These are phyloP conservation scores for Bradypus variegatus DNA, from an alignment of 2,797 vertebrate species.

Conservation along the genomic window DNA sequence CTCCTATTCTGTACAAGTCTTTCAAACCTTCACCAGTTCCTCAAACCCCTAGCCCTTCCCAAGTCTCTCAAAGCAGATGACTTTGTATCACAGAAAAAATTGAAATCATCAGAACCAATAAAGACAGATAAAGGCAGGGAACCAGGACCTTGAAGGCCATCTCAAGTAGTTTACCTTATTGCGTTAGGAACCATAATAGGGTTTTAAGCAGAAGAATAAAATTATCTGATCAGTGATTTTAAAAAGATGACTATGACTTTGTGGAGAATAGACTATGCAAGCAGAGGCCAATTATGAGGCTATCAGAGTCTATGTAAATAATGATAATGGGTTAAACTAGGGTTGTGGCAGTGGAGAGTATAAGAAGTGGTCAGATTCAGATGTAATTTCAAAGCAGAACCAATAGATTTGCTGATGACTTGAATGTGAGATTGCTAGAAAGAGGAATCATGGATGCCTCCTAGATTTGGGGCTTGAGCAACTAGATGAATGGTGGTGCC, in stretches of 20 bases:
- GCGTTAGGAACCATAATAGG: not conserved
- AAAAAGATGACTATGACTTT: not conserved
- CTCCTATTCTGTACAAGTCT: not conserved
- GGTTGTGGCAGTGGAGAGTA: not conserved
- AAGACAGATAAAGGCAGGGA: not conserved
- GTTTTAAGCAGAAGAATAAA: constrained; percentile 25
- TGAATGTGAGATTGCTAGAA: not conserved
- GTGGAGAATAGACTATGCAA: not conserved
- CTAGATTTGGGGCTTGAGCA: not conserved
- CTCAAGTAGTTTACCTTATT: not conserved
- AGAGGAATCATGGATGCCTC: not conserved
- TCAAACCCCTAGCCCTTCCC: not conserved
- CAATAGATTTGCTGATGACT: not conserved
- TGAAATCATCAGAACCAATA: not conserved
- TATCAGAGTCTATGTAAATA: not conserved
- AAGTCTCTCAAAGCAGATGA: not conserved
- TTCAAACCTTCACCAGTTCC: constrained; percentile 13
- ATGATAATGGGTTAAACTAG: not conserved
- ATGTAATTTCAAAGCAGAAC: constrained; percentile 28
- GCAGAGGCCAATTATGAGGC: not conserved
- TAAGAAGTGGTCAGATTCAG: not conserved
- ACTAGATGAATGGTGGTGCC: not conserved
- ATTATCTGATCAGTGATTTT: not conserved
- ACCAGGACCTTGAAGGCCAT: not conserved
- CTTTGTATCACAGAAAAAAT: constrained; percentile 22